These are phyloP conservation scores for Quadriops clusia DNA, from an alignment of 2,888 invertebrate species.

Conservation along the genomic window DNA sequence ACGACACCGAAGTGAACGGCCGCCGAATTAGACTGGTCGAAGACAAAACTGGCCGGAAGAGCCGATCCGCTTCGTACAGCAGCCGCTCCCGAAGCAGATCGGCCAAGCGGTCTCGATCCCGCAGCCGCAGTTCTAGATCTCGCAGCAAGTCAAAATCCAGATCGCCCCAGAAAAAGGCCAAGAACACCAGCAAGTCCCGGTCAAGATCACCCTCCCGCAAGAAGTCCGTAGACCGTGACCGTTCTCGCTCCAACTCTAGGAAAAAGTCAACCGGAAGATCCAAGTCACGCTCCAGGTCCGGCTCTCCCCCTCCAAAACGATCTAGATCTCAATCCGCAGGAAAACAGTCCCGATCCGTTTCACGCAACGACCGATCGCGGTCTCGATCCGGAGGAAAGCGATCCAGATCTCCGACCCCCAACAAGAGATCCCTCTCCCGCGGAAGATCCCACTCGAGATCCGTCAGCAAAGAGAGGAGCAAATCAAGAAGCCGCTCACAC, in stretches of 20 bases:
- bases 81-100: slow-evolving; percentile 37
- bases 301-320: no score
- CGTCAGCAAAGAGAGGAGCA: slow-evolving; percentile 28
- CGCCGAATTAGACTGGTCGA: slow-evolving; percentile 84
- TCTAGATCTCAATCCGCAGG: slow-evolving; percentile 29
- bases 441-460: slow-evolving; percentile 32
- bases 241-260: slow-evolving; percentile 22
- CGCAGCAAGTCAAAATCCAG: slow-evolving; percentile 18
- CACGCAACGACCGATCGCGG: slow-evolving; percentile 35
- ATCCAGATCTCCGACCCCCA: no score
- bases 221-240: slow-evolving; percentile 31
- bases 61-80: slow-evolving; percentile 36
- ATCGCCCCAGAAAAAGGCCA: no score
- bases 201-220: slow-evolving; percentile 33
- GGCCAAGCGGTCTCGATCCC: slow-evolving; percentile 37
- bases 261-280: slow-evolving; percentile 13
- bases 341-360: slow-evolving; percentile 42
- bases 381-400: slow-evolving; percentile 12
- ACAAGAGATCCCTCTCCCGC: slow-evolving; percentile 25
- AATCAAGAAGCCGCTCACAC: slow-evolving; percentile 28
- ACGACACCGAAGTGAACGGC: slow-evolving; percentile 93
- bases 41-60: slow-evolving; percentile 55
- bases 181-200: slow-evolving; percentile 28
- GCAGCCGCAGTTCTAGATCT: slow-evolving; percentile 35
- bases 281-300: slow-evolving; percentile 20